Base-by-base conservation (phyloP, 2,113 vertebrate species). In the Alexandromys fortis region DNA sequence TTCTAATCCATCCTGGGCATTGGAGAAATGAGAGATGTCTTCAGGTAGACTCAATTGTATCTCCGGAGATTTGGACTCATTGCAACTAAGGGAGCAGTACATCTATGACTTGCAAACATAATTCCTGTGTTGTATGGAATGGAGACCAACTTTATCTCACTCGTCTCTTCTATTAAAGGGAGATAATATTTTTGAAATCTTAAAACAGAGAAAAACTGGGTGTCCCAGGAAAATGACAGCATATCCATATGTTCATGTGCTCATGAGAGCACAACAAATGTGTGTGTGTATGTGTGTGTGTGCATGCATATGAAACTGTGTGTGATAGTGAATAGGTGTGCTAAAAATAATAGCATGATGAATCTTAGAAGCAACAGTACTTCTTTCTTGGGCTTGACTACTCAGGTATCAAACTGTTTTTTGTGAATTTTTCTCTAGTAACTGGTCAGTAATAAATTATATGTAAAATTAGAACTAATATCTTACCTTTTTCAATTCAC, bases 71-170 rank as follows among this genome's bases (percentile, higher is more conserved):
- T 0, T 45, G 17, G 85, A 42, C 72, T 95, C 76, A 65, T 35
- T 49, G 2, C 28, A 77, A 0, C 21, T 13, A 12, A 42, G 0
- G 12, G 14, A 30, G 4, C 5, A 55, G 1, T 90, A 14, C 10
- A 2, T 65, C 52, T 93, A 7, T 78, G 58, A 28, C 7, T 81
- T 85, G 13, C 10, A 26, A 28, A 93, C 61, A 5, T 52, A 79
- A 38, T 68, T 86, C 28, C 68, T 47, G 3, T 45, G 45, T n/a
- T 89, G 49, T 87, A 38, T 61, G 26, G 9, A 3, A 45, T 13
- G 12, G 19, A 83, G 6, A 7, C 4, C 42, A 17, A 17, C 17
- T 70, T 82, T 73, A 82, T 68, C n/a, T 63, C 61, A 73, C 38
- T 19, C 1, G 3, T 17, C 7, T 72, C 35, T 83, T 35, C 7